These are phyloP conservation scores for Trochalopteron elliotii DNA, from an alignment of 2,113 vertebrate species.

Conservation along the genomic window DNA sequence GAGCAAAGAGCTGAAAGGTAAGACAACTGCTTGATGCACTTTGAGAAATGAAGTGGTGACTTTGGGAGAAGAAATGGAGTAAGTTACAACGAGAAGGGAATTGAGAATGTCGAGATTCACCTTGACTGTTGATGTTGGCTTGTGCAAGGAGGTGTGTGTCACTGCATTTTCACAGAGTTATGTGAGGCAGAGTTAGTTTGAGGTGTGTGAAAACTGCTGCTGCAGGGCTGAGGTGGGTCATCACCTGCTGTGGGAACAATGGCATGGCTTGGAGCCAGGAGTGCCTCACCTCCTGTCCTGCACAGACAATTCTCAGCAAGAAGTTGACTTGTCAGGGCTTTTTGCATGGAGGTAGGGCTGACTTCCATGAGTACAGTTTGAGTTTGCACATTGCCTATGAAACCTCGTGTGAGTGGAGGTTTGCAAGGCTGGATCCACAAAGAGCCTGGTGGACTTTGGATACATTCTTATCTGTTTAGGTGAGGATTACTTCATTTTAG, in stretches of 20 bases:
- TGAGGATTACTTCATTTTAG: not conserved
- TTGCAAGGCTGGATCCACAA: not conserved
- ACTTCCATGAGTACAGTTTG: accelerated
- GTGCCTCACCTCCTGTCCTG: not conserved
- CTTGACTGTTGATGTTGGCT: not conserved
- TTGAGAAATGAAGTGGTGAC: not conserved
- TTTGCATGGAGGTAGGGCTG: not conserved
- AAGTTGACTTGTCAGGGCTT: not conserved
- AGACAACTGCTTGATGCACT: not conserved
- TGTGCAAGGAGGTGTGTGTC: not conserved
- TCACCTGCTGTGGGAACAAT: not conserved
- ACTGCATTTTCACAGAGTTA: not conserved
- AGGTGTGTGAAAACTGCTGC: not conserved
- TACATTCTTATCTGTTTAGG: not conserved
- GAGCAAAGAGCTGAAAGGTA: not conserved
- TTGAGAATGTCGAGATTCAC: not conserved
- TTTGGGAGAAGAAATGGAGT: not conserved
- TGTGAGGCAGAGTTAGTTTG: not conserved
- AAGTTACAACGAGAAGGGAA: not conserved
- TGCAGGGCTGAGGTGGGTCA: not conserved
- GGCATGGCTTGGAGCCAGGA: not conserved
- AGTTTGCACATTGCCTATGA: not conserved
- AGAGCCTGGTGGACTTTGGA: not conserved
- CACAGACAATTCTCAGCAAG: not conserved
- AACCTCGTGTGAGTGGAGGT: not conserved